Evolutionary conservation across 2,113 vertebrate genomes (phyloP), one percentile per base, ranked within the genome.

Genomic region (Chloropsis cyanopogon): DNA sequence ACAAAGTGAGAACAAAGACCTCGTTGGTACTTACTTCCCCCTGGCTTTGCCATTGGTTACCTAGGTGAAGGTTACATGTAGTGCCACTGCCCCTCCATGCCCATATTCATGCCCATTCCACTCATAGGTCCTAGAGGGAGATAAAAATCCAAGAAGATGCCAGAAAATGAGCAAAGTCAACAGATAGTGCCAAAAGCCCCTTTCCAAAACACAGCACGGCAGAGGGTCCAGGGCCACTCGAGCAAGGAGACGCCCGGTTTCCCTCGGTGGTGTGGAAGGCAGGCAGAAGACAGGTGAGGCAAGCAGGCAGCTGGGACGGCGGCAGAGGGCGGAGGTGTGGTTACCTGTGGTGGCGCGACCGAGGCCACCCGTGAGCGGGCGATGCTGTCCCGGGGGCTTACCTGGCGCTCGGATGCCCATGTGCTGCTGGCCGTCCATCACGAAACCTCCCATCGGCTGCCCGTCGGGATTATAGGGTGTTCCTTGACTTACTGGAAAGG

Each of bases 21-120:
- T 98, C 96, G 54, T 96, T 97, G 96, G 98, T 99, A 99, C 99
- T 99, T 99, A 99, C 99, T 99, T 98, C 98, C 98, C 99, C 98
- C 98, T 98, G 98, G 98, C 98, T 99, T 99, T 99, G 99, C 98
- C 98, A 99, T 98, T 98, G 98, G 98, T 98, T 98, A 98, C 98
- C 98, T 98, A 98, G 98, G 97, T 98, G 98, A 98, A 98, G 98
- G 98, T 99, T 99, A 99, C 99, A 99, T 99, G 99, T 99, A 99
- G 99, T 99, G 99, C 99, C 99, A 99, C 97, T 99, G 99, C 98
- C 99, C 99, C 98, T 99, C 99, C 99, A 99, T 99, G 97, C 99
- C 99, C 99, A 99, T 99, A 98, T 99, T 99, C 99, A 99, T 99
- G 97, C 99, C 99, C 99, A 99, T 99, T 97, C 99, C 99, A 98